phyloP scores from a whole-genome alignment of 2,797 vertebrate species.

The Buphagus erythrorhynchus region DNA sequence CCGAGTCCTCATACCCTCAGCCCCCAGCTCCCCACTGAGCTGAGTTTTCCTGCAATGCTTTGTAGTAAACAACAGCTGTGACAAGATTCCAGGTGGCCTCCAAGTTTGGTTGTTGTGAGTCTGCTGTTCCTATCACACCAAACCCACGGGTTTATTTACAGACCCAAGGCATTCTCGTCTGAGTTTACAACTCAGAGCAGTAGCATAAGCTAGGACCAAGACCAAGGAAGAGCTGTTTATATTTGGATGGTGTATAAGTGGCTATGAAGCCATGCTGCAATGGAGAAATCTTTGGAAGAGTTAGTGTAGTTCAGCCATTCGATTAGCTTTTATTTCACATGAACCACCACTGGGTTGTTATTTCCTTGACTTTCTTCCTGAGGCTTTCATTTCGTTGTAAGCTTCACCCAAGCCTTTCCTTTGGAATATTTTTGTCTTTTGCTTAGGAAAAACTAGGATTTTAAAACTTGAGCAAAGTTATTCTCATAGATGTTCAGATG shows the following conservation, averaged over 20 bases:
- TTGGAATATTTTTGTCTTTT: not conserved
- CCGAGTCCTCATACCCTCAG: not conserved
- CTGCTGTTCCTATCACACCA: not conserved
- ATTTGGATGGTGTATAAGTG: not conserved
- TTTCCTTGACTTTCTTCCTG: not conserved
- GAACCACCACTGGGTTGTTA: not conserved
- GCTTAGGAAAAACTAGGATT: not conserved
- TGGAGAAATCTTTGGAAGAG: not conserved
- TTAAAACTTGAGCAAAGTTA: not conserved
- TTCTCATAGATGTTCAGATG: not conserved
- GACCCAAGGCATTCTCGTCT: not conserved
- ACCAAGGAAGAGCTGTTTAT: not conserved
- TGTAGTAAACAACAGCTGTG: slow-evolving; percentile 48
- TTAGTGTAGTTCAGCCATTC: not conserved
- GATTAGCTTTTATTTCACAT: not conserved
- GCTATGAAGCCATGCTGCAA: not conserved
- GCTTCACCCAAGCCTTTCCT: not conserved
- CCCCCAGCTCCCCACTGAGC: not conserved
- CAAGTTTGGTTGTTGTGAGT: not conserved
- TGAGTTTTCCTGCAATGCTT: not conserved
- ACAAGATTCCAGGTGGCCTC: slow-evolving; percentile 20
- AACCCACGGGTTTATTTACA: slow-evolving; percentile 21
- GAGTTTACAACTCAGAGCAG: not conserved
- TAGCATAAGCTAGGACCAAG: not conserved
- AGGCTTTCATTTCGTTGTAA: not conserved